phyloP scores from a whole-genome alignment of 92 coral and sea anemone species.

The Actinernus sp. region DNA sequence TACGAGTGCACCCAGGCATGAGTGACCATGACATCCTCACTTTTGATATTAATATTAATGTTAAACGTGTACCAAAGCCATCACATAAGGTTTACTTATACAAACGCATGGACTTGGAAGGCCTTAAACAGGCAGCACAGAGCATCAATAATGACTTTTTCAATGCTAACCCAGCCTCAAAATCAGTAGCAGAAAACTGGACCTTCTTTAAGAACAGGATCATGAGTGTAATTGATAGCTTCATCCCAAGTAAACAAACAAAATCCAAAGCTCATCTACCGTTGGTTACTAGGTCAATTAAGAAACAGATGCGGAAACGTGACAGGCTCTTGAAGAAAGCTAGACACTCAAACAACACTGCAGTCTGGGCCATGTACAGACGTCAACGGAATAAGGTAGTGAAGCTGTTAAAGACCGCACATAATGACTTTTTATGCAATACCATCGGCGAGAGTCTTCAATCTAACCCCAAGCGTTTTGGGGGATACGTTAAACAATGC shows the following conservation, averaged over 20 bases:
- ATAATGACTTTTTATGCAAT: conserved; percentile 36
- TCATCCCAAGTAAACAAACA: conserved; percentile 26
- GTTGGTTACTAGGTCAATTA: conserved; percentile 48
- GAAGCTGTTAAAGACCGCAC: conserved; percentile 51
- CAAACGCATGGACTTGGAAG: not conserved
- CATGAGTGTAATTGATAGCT: conserved; percentile 3
- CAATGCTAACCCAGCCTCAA: conserved; percentile 10
- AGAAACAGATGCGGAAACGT: conserved; percentile 55
- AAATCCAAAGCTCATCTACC: conserved; percentile 37
- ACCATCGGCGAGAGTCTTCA: conserved; percentile 53
- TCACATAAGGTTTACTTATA: not conserved
- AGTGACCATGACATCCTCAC: conserved; percentile 16
- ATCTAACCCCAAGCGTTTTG: conserved; percentile 60
- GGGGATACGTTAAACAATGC: conserved; percentile 41
- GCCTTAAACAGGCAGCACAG: not conserved
- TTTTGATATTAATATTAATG: not conserved
- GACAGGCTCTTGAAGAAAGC: conserved; percentile 62
- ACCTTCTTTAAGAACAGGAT: conserved; percentile 17
- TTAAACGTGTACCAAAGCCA: not conserved
- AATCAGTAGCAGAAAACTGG: conserved; percentile 57
- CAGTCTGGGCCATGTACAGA: conserved; percentile 44
- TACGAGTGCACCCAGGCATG: conserved; percentile 11
- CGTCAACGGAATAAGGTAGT: conserved; percentile 38
- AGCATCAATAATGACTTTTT: not conserved
- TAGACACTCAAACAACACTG: conserved; percentile 16